Base-by-base conservation (phyloP, 2,888 invertebrate genomes). In the Brassicogethes aeneus region DNA sequence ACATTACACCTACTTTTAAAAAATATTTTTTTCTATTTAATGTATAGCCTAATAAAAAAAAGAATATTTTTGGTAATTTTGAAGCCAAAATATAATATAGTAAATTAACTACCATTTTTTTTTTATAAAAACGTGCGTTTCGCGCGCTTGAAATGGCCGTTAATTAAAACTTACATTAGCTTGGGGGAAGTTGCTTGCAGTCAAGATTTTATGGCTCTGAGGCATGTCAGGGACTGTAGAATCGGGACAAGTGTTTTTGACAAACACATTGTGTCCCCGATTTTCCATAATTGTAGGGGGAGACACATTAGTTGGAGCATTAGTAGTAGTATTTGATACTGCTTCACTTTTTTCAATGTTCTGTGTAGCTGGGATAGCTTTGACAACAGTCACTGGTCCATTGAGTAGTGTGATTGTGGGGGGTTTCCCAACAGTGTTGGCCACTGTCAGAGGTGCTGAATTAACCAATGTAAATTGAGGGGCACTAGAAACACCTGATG, bases 181-280 rank as follows among this genome's bases (percentile, higher is more conserved):
- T 36, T 60, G 53, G 16, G 65, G 59, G 52, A 67, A 67, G 41
- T 59, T 57, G 45, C 56, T 61, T 3, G 65, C 64, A 7, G 66
- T 65, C 37, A 65, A 49, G 36, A 67, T 45, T 45, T 67, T 67
- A 46, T 66, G 66, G 36, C 64, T 52, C 46, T 64, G 66, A 2
- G 64, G 56, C 32, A 61, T 50, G 34, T 62, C 63, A 14, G 46
- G 48, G 16, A 52, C 46, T 2, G 49, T 44, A 2, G 54, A 43
- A 46, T 55, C 56, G 1, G 55, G 48, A 40, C 50, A 51, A 31
- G 61, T 57, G 43, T 67, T 67, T 46, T 68, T 68, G 36, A 68
- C 65, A 51, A 68, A 67, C 44, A 68, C 68, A 56, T 68, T 68
- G 44, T 68, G 67, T 17, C 57, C 59, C 36, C 60, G 43, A 40